Evolutionary conservation across 2,797 vertebrate genomes (phyloP).

Genomic region (Loris lydekkerianus): DNA sequence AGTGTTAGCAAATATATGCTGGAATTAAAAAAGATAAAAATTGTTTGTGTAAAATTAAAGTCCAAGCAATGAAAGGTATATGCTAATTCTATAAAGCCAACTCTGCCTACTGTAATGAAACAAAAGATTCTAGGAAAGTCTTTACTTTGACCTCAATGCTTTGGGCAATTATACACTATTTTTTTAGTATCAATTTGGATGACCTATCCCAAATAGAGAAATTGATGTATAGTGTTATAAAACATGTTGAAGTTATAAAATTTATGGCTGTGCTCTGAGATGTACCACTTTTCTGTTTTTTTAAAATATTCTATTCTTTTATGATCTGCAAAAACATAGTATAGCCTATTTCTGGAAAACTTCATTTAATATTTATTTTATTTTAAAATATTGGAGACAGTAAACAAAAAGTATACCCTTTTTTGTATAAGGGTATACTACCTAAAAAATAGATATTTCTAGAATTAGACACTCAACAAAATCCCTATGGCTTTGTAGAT

Average conservation of each 20-base stretch:
- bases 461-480: slow-evolving; percentile 45
- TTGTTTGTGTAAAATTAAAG: slow-evolving; percentile 54
- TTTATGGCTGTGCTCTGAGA: neutral
- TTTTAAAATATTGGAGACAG: slow-evolving; percentile 13
- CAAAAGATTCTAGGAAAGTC: neutral
- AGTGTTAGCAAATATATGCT: slow-evolving; percentile 69
- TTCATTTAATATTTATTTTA: slow-evolving; percentile 43
- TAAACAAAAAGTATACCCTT: slow-evolving; percentile 22
- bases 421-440: no score
- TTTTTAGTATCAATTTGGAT: slow-evolving; percentile 29
- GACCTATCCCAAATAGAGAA: neutral
- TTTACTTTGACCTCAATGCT: slow-evolving; percentile 46
- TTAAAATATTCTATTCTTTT: slow-evolving; percentile 59
- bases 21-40: slow-evolving; percentile 56
- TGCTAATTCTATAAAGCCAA: slow-evolving; percentile 32
- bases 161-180: neutral
- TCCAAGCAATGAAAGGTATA: slow-evolving; percentile 9
- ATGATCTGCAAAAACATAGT: slow-evolving; percentile 57
- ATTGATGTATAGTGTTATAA: slow-evolving; percentile 43
- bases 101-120: slow-evolving; percentile 47
- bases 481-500: neutral
- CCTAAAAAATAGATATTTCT: slow-evolving; percentile 27
- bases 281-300: slow-evolving; percentile 34
- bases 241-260: neutral
- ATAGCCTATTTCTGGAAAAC: slow-evolving; percentile 65